phyloP scores from a whole-genome alignment of 2,888 invertebrate species.

The Craniophora ligustri region DNA sequence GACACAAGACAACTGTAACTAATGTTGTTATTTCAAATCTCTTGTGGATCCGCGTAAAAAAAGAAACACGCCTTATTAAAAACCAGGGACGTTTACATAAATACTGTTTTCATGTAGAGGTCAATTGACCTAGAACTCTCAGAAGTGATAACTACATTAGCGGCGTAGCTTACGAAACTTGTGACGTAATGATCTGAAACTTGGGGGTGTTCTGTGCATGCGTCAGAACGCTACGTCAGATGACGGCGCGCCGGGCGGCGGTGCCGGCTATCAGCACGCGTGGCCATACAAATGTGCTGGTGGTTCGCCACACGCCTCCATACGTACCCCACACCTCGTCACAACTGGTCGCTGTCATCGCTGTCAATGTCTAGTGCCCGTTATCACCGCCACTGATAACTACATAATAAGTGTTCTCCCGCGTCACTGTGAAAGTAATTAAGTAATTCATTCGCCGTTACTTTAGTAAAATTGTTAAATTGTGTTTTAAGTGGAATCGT shows the following conservation, averaged over 20 bases:
- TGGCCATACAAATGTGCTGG: constrained; percentile 62
- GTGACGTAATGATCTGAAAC: constrained; percentile 45
- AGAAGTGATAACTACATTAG: constrained; percentile 1
- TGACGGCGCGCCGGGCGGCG: no score
- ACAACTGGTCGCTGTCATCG: constrained; percentile 67
- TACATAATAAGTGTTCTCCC: constrained; percentile 60
- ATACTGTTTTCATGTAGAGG: constrained; percentile 11
- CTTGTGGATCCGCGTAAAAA: constrained; percentile 13
- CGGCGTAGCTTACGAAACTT: constrained; percentile 10
- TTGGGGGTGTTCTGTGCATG: constrained; percentile 25
- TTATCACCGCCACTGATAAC: constrained; percentile 75
- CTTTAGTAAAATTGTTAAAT: constrained; percentile 21
- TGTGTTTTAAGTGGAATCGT: constrained; percentile 26
- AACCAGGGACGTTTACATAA: background rate
- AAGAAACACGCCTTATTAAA: constrained; percentile 1
- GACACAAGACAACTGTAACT: constrained; percentile 11
- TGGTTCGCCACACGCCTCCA: constrained; percentile 65
- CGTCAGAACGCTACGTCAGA: constrained; percentile 52
- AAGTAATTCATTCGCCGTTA: constrained; percentile 26
- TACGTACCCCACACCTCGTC: constrained; percentile 67
- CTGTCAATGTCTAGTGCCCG: constrained; percentile 50
- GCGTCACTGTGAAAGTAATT: constrained; percentile 56
- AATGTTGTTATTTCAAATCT: constrained; percentile 16
- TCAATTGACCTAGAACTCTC: constrained; percentile 26
- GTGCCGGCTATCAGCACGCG: constrained; percentile 55